Percentiles rank a stretch among this genome's conserved stretches.
Evolutionary conservation across 2,113 vertebrate genomes (phyloP).

Genomic region (Thomomys bottae): DNA sequence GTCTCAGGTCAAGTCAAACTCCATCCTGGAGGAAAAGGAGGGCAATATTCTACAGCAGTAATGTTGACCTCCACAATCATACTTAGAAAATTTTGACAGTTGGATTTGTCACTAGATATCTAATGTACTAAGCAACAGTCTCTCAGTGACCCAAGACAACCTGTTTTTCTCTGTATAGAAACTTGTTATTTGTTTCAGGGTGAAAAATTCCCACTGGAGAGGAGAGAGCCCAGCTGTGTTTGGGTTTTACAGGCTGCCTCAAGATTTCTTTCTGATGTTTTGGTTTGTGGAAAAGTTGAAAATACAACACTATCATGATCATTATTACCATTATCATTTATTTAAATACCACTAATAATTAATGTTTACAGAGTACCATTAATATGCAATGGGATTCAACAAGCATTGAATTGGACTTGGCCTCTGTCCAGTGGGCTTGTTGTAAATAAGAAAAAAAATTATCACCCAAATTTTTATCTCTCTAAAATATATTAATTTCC

Average conservation of each 20-base stretch:
- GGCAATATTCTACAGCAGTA: background rate
- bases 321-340: constrained; percentile 73
- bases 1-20: background rate
- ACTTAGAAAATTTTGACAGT: background rate
- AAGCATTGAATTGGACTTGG: constrained; percentile 73
- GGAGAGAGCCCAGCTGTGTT: constrained; percentile 79
- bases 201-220: constrained; percentile 60
- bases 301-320: constrained; percentile 70
- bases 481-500: constrained; percentile 48
- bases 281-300: constrained; percentile 74
- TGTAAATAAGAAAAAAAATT: constrained; percentile 66
- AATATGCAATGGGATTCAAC: constrained; percentile 56
- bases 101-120: background rate
- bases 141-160: constrained; percentile 39
- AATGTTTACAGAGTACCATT: constrained; percentile 72
- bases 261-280: constrained; percentile 79
- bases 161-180: constrained; percentile 43
- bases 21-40: background rate
- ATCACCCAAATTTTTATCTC: constrained; percentile 64
- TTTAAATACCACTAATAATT: constrained; percentile 78
- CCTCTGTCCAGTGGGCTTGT: constrained; percentile 75
- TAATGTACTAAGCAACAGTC: background rate
- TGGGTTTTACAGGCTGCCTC: constrained; percentile 73
- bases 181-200: constrained; percentile 61
- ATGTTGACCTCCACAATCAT: background rate